Evolutionary conservation across 1,140 invertebrate species (phyloP).

Genomic region (Bradysia coprophila): DNA sequence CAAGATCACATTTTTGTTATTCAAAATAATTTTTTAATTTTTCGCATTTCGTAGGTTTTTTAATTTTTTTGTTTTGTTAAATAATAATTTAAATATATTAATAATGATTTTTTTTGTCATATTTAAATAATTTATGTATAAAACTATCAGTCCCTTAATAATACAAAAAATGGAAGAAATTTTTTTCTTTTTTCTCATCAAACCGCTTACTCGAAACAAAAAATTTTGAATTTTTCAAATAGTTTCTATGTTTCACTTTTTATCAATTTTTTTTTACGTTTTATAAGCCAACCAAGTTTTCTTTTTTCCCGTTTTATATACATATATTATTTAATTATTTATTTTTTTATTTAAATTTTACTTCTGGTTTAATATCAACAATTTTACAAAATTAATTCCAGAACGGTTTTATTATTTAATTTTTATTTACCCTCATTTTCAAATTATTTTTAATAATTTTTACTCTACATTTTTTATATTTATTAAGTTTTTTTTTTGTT

Average conservation of each 20-base stretch:
- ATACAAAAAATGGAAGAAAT: neutral
- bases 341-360: too few species aligned
- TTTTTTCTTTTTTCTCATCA: too few species aligned
- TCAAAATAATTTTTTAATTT: slow-evolving; percentile 6
- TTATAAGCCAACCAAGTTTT: neutral
- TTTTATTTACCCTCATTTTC: too few species aligned
- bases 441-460: too few species aligned
- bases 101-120: slow-evolving; percentile 5
- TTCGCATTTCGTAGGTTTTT: slow-evolving; percentile 8
- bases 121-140: neutral
- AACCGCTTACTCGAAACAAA: too few species aligned
- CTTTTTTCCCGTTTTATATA: neutral
- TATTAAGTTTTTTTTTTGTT: too few species aligned
- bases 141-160: neutral
- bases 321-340: neutral
- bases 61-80: slow-evolving; percentile 10
- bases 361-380: too few species aligned
- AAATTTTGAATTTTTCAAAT: too few species aligned
- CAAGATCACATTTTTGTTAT: neutral
- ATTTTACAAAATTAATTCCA: too few species aligned
- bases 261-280: neutral
- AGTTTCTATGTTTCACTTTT: neutral
- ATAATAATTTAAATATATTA: slow-evolving; percentile 7
- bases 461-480: too few species aligned
- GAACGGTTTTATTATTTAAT: too few species aligned